Evolutionary conservation across 2,797 vertebrate species (phyloP).

Genomic region (Neosalanx taihuensis): DNA sequence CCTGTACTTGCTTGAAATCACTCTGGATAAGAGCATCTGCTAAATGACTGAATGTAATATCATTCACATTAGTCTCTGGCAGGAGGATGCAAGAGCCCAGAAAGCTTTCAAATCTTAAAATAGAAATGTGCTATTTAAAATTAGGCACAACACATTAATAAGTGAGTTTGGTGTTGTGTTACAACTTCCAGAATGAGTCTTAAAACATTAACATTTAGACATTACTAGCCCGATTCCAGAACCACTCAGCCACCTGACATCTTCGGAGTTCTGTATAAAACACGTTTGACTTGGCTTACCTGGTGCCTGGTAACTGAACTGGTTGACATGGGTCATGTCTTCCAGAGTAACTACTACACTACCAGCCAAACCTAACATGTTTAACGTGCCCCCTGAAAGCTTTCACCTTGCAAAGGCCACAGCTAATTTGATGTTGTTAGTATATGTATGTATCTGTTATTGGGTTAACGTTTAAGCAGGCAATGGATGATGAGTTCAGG

Average conservation of each 20-base stretch:
- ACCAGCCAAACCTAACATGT: background rate
- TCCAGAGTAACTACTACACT: background rate
- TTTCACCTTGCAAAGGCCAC: background rate
- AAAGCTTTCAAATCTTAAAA: too few relatives aligned
- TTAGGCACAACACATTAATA: too few relatives aligned
- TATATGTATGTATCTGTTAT: background rate
- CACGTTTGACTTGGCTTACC: background rate
- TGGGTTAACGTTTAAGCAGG: background rate
- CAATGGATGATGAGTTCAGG: too few relatives aligned
- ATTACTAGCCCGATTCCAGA: too few relatives aligned
- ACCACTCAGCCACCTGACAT: too few relatives aligned
- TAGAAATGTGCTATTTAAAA: too few relatives aligned
- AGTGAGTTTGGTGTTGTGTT: too few relatives aligned
- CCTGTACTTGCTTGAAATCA: too few relatives aligned
- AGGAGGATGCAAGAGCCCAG: too few relatives aligned
- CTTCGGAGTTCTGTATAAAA: background rate
- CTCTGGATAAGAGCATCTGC: too few relatives aligned
- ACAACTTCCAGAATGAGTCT: too few relatives aligned
- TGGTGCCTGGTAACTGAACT: background rate
- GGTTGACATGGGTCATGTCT: background rate
- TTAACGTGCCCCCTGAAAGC: background rate
- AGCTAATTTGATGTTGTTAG: background rate
- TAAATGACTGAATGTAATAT: background rate
- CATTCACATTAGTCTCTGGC: background rate
- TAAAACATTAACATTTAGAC: too few relatives aligned